Evolutionary conservation across 2,797 vertebrate species (phyloP).

Genomic region (Tachyglossus aculeatus): DNA sequence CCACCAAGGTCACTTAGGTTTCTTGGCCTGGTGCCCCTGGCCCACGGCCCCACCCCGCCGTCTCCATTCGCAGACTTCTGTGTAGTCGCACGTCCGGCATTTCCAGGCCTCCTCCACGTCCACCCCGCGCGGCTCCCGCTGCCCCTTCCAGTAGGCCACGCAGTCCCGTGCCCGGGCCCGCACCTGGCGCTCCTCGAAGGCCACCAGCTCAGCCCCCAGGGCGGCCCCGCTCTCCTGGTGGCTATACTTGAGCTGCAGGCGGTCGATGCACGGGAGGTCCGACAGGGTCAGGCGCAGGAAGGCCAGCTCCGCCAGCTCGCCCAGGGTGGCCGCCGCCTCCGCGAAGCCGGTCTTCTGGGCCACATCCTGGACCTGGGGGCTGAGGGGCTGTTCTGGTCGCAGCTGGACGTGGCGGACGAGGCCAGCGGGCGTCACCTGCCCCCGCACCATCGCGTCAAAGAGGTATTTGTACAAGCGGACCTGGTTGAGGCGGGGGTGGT

Average conservation of each 20-base stretch:
- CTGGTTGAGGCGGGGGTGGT: slow-evolving; percentile 17
- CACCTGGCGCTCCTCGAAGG: slow-evolving; percentile 65
- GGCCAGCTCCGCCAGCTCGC: slow-evolving; percentile 71
- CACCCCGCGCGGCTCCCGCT: slow-evolving; percentile 74
- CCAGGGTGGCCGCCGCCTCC: slow-evolving; percentile 55
- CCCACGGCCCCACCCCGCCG: not conserved
- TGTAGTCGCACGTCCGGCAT: slow-evolving; percentile 70
- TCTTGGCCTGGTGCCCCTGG: slow-evolving; percentile 22
- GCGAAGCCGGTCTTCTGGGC: slow-evolving; percentile 60
- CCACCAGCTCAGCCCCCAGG: slow-evolving; percentile 64
- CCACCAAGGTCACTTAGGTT: too few relatives aligned
- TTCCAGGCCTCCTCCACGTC: slow-evolving; percentile 82
- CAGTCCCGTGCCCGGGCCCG: slow-evolving; percentile 56
- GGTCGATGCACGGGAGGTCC: slow-evolving; percentile 71
- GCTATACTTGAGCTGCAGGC: slow-evolving; percentile 73
- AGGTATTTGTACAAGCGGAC: slow-evolving; percentile 77
- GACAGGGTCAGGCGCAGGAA: slow-evolving; percentile 66
- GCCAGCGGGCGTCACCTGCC: slow-evolving; percentile 61
- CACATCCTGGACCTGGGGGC: slow-evolving; percentile 60
- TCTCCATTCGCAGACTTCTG: slow-evolving; percentile 73
- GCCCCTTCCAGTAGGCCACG: slow-evolving; percentile 76
- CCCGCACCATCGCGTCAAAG: slow-evolving; percentile 77
- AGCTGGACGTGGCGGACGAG: slow-evolving; percentile 67
- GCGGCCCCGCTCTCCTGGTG: slow-evolving; percentile 67
- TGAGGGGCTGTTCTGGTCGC: slow-evolving; percentile 57